Evolutionary conservation across 2,888 invertebrate species (phyloP), one percentile per base, ranked within the genome.

Genomic region (Macrophya alboannulata): DNA sequence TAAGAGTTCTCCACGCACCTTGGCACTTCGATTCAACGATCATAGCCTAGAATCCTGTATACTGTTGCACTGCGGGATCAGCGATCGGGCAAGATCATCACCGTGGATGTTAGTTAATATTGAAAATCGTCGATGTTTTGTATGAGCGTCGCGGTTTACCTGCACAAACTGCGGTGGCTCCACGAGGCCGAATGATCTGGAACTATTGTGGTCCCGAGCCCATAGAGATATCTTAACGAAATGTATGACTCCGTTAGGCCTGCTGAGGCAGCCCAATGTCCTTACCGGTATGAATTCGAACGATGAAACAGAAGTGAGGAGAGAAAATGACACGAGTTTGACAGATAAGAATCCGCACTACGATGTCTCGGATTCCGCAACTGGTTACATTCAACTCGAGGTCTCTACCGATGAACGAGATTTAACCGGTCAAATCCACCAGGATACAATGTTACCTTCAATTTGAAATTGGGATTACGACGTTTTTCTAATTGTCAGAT

Each of bases 261-360:
- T 83, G 65, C 83, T 83, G 68, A 65, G 51, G 83, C 83, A 83
- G 83, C 83, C 68, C 43, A 83, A 83, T 68, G 83, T 83, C 83
- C 83, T 17, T 21, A 21, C 3, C 37, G 51, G 59, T n/a, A n/a
- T n/a, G n/a, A 62, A 40, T 43, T 43, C 59, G 15, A 81, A 15
- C 31, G 31, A 31, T 48, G 4, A 43, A 40, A 59, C 62, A 59
- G 81, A 40, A 62, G 62, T 81, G 77, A 37, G 15, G 43, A 81
- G n/a, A 37, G 81, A 40, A 81, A 81, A 62, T 81, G n/a, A 37
- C 77, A 48, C 45, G 72, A 68, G 25, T 68, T 68, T 68, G 37
- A 37, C 68, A 37, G 68, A 68, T 68, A 68, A 68, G 68, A 68
- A 68, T 68, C 68, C 68, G 37, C 37, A 37, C 68, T 68, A 12